phyloP scores from a whole-genome alignment of 2,113 vertebrate genomes.

The Ictalurus furcatus region DNA sequence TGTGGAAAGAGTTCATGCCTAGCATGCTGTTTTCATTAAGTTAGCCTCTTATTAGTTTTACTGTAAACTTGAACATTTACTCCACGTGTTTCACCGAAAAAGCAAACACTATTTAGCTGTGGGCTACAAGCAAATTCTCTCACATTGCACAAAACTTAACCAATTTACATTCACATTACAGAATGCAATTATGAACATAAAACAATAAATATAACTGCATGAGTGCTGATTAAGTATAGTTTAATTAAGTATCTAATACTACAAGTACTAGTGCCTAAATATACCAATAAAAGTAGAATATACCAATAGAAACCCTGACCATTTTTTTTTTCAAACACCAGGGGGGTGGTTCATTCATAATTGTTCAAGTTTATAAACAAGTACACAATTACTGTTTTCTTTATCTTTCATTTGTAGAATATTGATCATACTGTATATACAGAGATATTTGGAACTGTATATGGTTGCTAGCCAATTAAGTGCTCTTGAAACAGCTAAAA shows the following conservation, averaged over 20 bases:
- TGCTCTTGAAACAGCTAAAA: background rate
- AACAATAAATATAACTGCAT: background rate
- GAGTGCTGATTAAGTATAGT: background rate
- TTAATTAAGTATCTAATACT: background rate
- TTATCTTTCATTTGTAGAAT: background rate
- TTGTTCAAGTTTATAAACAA: background rate
- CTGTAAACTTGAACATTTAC: background rate
- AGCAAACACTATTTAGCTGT: conserved; percentile 1
- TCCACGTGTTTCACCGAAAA: background rate
- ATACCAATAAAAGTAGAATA: background rate
- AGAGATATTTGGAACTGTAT: background rate
- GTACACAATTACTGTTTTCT: background rate
- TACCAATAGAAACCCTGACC: background rate
- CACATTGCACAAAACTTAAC: background rate
- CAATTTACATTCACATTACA: background rate
- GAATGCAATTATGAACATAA: background rate
- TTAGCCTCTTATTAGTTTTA: background rate
- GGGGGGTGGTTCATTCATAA: background rate
- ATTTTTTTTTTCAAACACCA: background rate
- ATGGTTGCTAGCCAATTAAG: background rate
- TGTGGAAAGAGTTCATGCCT: background rate
- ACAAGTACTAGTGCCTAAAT: background rate
- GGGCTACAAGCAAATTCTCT: background rate
- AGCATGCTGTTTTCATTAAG: conserved; percentile 1
- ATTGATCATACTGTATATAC: background rate